phyloP scores from a whole-genome alignment of 2,888 invertebrate genomes.

The Zhengitettix transpicula region DNA sequence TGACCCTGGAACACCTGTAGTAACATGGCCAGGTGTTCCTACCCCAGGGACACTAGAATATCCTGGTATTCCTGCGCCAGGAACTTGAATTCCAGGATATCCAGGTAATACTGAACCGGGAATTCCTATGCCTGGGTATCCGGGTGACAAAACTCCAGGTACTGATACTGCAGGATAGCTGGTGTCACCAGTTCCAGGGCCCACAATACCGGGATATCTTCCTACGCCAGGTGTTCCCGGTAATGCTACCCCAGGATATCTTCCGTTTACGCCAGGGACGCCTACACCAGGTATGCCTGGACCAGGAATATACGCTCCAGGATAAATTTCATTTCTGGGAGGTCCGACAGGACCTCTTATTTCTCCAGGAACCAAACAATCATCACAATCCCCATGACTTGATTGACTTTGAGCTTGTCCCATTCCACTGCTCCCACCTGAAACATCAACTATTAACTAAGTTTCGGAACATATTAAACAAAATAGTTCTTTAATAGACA shows the following conservation, averaged over 20 bases:
- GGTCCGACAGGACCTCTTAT: conserved; percentile 3
- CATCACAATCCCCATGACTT: background rate
- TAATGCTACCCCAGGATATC: too few relatives aligned
- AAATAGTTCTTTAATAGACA: too few relatives aligned
- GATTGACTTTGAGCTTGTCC: conserved; percentile 81
- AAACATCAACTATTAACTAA: too few relatives aligned
- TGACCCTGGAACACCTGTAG: background rate
- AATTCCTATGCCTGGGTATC: background rate
- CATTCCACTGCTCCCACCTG: conserved; percentile 69
- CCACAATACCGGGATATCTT: too few relatives aligned
- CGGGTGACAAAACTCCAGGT: conserved; percentile 5
- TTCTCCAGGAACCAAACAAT: background rate
- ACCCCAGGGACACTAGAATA: background rate
- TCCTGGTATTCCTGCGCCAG: conserved; percentile 6
- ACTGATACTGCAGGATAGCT: conserved; percentile 17
- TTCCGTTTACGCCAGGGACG: too few relatives aligned
- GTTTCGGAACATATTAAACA: too few relatives aligned
- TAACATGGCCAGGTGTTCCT: background rate
- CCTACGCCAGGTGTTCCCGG: too few relatives aligned
- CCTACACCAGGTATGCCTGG: too few relatives aligned
- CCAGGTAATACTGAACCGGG: conserved; percentile 9
- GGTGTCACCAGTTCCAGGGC: background rate
- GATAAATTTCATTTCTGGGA: background rate
- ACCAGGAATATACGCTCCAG: too few relatives aligned
- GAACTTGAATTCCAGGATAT: background rate